phyloP scores from a whole-genome alignment of 2,113 vertebrate species.

The Myanophis thanlyinensis region DNA sequence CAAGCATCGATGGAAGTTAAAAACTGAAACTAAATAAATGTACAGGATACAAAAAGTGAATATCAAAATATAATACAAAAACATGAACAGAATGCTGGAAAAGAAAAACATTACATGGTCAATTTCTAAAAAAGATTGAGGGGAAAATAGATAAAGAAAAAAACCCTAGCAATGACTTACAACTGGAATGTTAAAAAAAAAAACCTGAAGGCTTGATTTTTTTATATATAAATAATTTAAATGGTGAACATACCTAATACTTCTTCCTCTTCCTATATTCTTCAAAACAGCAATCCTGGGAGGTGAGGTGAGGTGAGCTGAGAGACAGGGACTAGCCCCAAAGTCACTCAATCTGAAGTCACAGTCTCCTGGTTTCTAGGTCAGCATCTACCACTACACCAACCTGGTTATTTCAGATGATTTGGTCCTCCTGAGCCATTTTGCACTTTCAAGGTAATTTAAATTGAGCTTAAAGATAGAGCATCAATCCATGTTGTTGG shows the following conservation, averaged over 20 bases:
- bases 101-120: neutral
- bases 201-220: neutral
- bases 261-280: neutral
- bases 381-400: neutral
- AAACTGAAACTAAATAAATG: no score
- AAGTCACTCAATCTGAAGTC: neutral
- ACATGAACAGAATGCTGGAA: neutral
- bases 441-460: neutral
- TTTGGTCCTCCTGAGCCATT: neutral
- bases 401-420: neutral
- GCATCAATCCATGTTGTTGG: neutral
- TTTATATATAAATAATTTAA: neutral
- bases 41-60: neutral
- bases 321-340: neutral
- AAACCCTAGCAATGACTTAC: neutral
- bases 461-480: neutral
- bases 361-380: neutral
- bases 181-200: neutral
- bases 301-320: neutral
- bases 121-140: neutral
- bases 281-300: neutral
- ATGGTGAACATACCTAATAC: neutral
- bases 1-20: no score
- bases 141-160: neutral
- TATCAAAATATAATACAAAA: neutral